These are phyloP conservation scores for Laterallus jamaicensis DNA, from an alignment of 2,113 vertebrate species.

Conservation along the genomic window DNA sequence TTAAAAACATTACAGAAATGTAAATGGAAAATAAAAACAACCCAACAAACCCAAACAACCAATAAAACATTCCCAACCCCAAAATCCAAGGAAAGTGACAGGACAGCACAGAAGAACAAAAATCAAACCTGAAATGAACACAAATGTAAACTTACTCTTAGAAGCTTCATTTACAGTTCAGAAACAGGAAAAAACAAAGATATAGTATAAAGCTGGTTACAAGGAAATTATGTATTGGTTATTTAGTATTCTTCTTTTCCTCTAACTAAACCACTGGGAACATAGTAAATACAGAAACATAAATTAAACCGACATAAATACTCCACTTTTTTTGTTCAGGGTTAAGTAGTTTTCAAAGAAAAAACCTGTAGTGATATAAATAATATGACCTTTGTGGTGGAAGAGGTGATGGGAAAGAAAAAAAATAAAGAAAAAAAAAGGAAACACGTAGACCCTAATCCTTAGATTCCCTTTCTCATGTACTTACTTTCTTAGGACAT, in stretches of 20 bases:
- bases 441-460: not conserved
- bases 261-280: not conserved
- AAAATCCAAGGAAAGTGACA: not conserved
- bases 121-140: not conserved
- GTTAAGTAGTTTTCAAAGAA: not conserved
- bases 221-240: not conserved
- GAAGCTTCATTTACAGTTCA: not conserved
- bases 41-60: not conserved
- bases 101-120: not conserved
- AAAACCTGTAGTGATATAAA: not conserved
- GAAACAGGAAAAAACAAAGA: not conserved
- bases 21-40: not conserved
- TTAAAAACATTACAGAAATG: not conserved
- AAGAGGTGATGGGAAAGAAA: not conserved
- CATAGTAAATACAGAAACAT: not conserved
- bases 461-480: not conserved
- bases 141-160: not conserved
- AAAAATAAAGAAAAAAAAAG: not conserved
- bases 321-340: not conserved
- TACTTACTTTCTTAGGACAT: not conserved
- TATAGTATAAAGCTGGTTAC: not conserved
- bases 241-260: not conserved
- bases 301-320: not conserved
- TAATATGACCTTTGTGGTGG: not conserved
- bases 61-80: not conserved